Percentiles rank a stretch among this genome's conserved stretches.
These are phyloP conservation scores for Caenorhabditis virilis DNA, from an alignment of 2,888 invertebrate species.

Conservation along the genomic window DNA sequence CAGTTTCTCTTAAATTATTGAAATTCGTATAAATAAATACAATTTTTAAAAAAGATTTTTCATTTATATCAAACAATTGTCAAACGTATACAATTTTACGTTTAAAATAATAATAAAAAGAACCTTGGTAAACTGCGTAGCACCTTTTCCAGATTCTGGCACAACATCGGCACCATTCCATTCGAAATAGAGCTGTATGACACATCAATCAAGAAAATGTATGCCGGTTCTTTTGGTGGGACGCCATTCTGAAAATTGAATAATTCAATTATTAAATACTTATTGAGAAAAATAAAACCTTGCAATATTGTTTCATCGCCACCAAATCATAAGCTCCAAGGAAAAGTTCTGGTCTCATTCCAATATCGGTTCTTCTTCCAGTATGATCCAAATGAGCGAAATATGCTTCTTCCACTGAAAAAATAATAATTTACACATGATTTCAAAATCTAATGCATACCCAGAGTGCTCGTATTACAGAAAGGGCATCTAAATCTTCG, in stretches of 20 bases:
- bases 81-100: constrained; percentile 5
- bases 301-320: constrained; percentile 95
- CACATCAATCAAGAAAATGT: constrained; percentile 94
- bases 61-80: too few species aligned
- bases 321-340: constrained; percentile 94
- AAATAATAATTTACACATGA: background rate
- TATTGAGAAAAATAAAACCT: too few species aligned
- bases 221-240: constrained; percentile 89
- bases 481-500: constrained; percentile 92
- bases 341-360: constrained; percentile 87
- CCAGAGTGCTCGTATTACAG: constrained; percentile 92
- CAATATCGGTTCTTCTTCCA: constrained; percentile 84
- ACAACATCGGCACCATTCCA: constrained; percentile 86
- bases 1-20: constrained; percentile 69
- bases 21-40: too few species aligned
- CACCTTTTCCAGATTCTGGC: constrained; percentile 83
- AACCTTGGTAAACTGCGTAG: constrained; percentile 83
- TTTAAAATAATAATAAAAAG: constrained; percentile 18
- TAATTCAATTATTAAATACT: too few species aligned
- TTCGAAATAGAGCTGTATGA: constrained; percentile 93
- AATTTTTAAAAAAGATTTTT: too few species aligned
- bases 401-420: constrained; percentile 73
- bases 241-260: constrained; percentile 83
- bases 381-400: constrained; percentile 92
- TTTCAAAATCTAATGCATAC: constrained; percentile 74